Base-by-base conservation (phyloP, 1,140 invertebrate species). In the Dendroctonus ponderosae region DNA sequence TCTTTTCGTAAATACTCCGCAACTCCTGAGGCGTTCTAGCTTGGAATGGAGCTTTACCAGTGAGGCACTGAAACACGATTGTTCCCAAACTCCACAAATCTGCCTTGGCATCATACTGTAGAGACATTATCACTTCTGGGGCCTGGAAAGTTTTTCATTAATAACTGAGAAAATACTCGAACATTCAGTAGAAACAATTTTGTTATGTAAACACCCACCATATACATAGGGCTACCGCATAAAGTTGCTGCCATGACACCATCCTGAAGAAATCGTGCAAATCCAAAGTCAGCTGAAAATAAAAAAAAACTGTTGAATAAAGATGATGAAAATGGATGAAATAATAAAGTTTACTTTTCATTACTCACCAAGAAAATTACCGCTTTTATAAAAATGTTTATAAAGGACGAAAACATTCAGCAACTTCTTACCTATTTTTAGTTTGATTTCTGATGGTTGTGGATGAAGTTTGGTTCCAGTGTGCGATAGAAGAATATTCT, bases 201-300 rank as follows among this genome's bases (percentile, higher is more conserved):
- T 11, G 9, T 11, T 11, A 11, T 46, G n/a, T 5, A 15, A 14
- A 7, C n/a, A 77, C 78, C 79, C 78, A 92, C 92, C 97, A 99
- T 99, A 76, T 99, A 99, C 97, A 99, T 99, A 4, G 98, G 98
- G 42, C 97, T 99, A 14, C 97, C 98, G 81, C 98, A 99, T 3
- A 99, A 82, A 42, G 98, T 99, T 52, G 95, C 97, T 51, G 98
- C 98, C 98, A 99, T 99, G 12, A 97, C 95, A 53, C 97, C 98
- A 80, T 99, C 97, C 81, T 96, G 90, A 6, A 99, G 82, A 81
- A 99, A 99, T 76, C 98, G 85, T 39, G 98, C 98, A 83, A 99
- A 99, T 14, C 98, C 98, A 86, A 99, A 99, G 83, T 99, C 98
- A 75, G 98, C 96, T 94, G n/a, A 80, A 70, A 57, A 49, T 37